Percentiles rank a stretch among this genome's conserved stretches.
Evolutionary conservation across 2,888 invertebrate genomes (phyloP).

Genomic region (Pristionchus maxplancki): DNA sequence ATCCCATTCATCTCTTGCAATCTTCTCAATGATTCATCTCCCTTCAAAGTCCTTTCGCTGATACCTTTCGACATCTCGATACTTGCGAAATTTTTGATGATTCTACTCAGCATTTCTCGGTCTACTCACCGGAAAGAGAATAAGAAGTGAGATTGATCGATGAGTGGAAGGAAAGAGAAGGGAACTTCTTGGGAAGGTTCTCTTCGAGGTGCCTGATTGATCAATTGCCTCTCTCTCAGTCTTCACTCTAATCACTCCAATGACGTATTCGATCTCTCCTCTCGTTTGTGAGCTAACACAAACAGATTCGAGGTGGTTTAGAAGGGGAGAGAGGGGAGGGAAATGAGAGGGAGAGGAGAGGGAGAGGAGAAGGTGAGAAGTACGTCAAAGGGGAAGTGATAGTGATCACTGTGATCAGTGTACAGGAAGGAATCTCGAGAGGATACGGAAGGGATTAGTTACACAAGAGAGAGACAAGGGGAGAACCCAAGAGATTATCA

Average conservation of each 20-base stretch:
- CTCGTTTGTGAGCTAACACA: conserved; percentile 37
- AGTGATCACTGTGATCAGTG: conserved; percentile 16
- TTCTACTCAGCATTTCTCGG: neutral
- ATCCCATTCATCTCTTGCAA: neutral
- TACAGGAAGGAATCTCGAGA: conserved; percentile 2
- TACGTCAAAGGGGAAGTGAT: conserved; percentile 30
- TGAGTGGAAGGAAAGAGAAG: no score
- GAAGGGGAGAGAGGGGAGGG: neutral
- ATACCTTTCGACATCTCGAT: neutral
- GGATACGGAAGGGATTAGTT: neutral
- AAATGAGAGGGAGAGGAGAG: neutral
- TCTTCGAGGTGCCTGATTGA: conserved; percentile 8
- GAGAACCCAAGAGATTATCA: neutral
- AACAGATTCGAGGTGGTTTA: conserved; percentile 21
- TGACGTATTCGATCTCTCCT: conserved; percentile 29
- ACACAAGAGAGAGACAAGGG: neutral
- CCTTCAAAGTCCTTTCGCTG: neutral
- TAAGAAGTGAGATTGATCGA: neutral
- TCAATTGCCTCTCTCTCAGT: conserved; percentile 26
- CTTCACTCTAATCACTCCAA: neutral
- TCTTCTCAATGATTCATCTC: neutral
- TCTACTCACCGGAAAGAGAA: neutral
- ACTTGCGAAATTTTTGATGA: conserved; percentile 3
- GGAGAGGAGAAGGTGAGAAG: neutral
- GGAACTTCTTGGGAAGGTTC: neutral